Evolutionary conservation across 2,797 vertebrate genomes (phyloP), one percentile per base, ranked within the genome.

Genomic region (Pangasius sanitwongsei): DNA sequence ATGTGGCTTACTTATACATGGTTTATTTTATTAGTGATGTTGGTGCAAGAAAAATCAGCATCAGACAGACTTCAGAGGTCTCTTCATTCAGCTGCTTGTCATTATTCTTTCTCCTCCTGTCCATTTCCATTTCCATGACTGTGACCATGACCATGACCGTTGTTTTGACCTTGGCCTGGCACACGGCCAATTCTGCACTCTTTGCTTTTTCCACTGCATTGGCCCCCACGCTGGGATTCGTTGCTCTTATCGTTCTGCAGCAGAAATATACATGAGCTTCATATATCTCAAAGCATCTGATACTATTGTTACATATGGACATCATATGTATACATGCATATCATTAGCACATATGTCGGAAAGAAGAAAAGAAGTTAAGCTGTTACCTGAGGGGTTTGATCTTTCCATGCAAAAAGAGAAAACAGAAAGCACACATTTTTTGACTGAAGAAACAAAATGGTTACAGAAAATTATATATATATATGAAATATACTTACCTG

Each of bases 321-420:
- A 61, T 6, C 2, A 37, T 61, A 50, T 13, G 3, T 34, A 53
- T 34, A 20, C 67, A 41, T 41, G 63, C 9, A 65, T 67, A 25
- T 65, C 1, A 72, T 59, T 18, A 16, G 55, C 55, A 59, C 1
- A 13, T 67, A 37, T 31, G 5, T 61, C 31, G n/a, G 70, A 53
- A 11, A 72, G 37, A 41, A 86, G 20, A 41, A 83, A 75, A 31
- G 8, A 13, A 34, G 8, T n/a, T 55, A n/a, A 44, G 57, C 8
- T 6, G 0, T 67, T 89, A 89, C 89, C 85, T 44, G 31, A 16
- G 59, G 28, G 0, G 5, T 0, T 12, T 16, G 0, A 9, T 0
- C 61, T 87, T 82, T 83, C 5, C 34, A 83, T 83, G 67, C 15
- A 25, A 86, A 83, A 85, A 78, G 34, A 80, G 13, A 82, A 23